phyloP scores from a whole-genome alignment of 2,888 invertebrate genomes.

The Danaus chrysippus region DNA sequence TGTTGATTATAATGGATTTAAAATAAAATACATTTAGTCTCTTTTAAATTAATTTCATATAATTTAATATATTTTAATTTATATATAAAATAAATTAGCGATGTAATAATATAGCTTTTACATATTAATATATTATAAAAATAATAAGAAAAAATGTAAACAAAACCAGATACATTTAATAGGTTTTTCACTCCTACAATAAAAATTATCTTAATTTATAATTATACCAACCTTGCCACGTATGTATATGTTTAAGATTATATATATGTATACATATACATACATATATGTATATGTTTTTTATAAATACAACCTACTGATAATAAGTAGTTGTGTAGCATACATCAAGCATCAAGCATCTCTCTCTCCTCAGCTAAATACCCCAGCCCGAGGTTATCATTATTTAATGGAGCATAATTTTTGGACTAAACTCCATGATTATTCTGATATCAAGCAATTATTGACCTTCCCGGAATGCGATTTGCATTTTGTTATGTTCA shows the following conservation, averaged over 20 bases:
- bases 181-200: no score
- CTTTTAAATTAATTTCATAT: no score
- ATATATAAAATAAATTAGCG: no score
- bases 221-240: no score
- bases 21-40: not conserved
- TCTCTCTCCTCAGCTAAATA: not conserved
- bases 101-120: no score
- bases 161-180: no score
- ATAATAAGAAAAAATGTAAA: no score
- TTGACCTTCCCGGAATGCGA: constrained; percentile 14
- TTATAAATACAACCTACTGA: not conserved
- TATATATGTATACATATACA: not conserved
- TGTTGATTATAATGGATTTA: constrained; percentile 9
- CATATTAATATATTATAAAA: no score
- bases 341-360: no score
- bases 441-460: constrained; percentile 38
- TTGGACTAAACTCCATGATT: constrained; percentile 32
- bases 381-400: constrained; percentile 44
- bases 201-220: no score
- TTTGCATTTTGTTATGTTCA: not conserved
- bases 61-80: no score
- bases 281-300: not conserved
- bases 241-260: no score
- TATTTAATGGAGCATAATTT: constrained; percentile 71
- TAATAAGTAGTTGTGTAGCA: constrained; percentile 2